phyloP scores from a whole-genome alignment of 2,797 vertebrate species.

The Denticeps clupeoides region DNA sequence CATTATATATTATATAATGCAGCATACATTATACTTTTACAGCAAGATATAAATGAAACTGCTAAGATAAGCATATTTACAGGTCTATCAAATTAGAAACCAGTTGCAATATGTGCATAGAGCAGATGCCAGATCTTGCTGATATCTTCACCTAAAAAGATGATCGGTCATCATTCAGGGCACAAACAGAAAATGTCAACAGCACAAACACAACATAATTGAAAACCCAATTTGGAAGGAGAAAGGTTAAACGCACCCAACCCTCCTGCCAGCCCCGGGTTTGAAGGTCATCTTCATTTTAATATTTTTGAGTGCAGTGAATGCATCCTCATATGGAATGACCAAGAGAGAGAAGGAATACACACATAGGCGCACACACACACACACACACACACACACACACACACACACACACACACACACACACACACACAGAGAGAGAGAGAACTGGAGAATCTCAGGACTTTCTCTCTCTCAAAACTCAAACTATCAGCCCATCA shows the following conservation, averaged over 20 bases:
- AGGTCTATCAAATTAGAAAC: no score
- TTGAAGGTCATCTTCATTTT: slow-evolving; percentile 28
- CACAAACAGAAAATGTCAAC: slow-evolving; percentile 10
- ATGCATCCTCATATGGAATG: slow-evolving; percentile 1
- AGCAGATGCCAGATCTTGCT: no score
- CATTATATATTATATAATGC: no score
- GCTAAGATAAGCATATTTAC: no score
- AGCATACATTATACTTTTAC: no score
- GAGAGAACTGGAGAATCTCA: neutral
- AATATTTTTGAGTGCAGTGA: slow-evolving; percentile 9
- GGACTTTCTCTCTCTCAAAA: no score
- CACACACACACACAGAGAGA: neutral
- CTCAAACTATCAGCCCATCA: no score
- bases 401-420: neutral
- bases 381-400: neutral
- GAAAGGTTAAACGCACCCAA: slow-evolving; percentile 7
- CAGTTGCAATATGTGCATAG: no score
- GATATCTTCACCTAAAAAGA: no score
- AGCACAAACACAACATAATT: slow-evolving; percentile 6
- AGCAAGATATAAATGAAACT: no score
- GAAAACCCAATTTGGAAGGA: slow-evolving; percentile 28
- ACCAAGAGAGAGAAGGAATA: neutral
- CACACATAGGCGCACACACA: neutral
- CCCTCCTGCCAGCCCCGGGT: slow-evolving; percentile 2
- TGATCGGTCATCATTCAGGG: neutral